Evolutionary conservation across 2,888 invertebrate genomes (phyloP), one percentile per base, ranked within the genome.

Genomic region (Mactromeris polynyma): DNA sequence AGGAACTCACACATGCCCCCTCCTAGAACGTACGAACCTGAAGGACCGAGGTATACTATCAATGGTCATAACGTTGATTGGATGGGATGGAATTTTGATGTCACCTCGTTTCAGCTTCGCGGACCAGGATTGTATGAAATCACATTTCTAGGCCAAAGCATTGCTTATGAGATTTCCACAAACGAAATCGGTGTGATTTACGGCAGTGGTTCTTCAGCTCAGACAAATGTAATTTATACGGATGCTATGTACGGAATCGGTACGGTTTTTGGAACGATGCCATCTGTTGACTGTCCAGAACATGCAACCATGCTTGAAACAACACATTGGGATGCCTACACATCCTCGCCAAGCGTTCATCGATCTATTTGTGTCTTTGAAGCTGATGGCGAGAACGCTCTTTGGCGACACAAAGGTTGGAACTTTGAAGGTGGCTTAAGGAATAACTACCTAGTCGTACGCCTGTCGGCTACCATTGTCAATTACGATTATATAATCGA

Each of bases 21-120:
- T 14, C 94, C 94, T 3, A 80, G 91, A 69, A 88, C 93, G 0
- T 93, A 90, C 83, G 89, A 92, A 51, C 93, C 94, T 7, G 89
- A 88, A 17, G 94, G 94, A 54, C 90, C 90, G 1, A 78, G 94
- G 42, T 94, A 91, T 87, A 86, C 85, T 2, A 90, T 94, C 2
- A 58, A 90, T 26, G 94, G 92, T 11, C 91, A 91, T 38, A 89
- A 89, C 21, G 91, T 94, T 1, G 87, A 90, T 17, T 94, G 93
- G 93, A 91, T 93, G 92, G 94, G 92, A 9, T 94, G 94, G 94
- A 83, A 85, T 51, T 93, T 94, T 88, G 88, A 93, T 40, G 89
- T 94, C 58, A 87, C 90, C 19, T 79, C 89, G 33, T 80, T 91
- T 9, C 88, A 93, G 80, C 80, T 91, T n/a, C 83, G 91, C 6